Base-by-base conservation (phyloP, 2,113 vertebrate species). In the Halcyon malimbica region DNA sequence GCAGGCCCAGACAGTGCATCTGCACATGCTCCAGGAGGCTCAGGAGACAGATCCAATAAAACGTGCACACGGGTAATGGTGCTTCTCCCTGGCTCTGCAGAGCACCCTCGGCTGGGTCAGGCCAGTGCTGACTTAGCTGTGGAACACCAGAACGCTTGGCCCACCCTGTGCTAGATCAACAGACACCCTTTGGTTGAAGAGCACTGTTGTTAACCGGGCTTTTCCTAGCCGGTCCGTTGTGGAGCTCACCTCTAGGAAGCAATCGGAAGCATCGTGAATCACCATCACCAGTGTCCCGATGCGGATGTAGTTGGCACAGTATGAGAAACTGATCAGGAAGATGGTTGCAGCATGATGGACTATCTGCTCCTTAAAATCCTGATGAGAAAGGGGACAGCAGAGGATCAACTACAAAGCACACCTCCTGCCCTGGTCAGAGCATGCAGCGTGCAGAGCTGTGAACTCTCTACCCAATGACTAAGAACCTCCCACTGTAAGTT, bases 281-380 rank as follows among this genome's bases (percentile, higher is more conserved):
- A 99, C 94, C 98, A 99, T 94, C 93, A 99, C 98, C 89, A 99
- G 81, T 0, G 98, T 98, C 28, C 99, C 99, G 4, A 99, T 98
- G 54, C 99, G 98, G 90, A 99, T 97, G 65, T 98, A 99, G 95
- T 99, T 99, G 35, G 97, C 70, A 57, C 98, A 98, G 97, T 99
- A 99, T 3, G 99, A 99, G 97, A 99, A 99, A 35, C 95, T 77
- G 35, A 99, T 98, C 74, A 99, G 98, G 96, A 98, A 96, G 88
- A 99, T 97, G 84, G 99, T 99, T 85, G 98, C 98, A 24, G 98
- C 98, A 56, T 99, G 99, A 97, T 99, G 99, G 79, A 99, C 69
- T 26, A 99, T 98, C 96, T 99, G 99, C 92, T 99, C 98, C 87
- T 98, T 99, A 90, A 99, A 99, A 91, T 99, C 99, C 99, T 99